Evolutionary conservation across 37 sponge, comb jelly and placozoan species (phyloP), one percentile per base, ranked within the genome.

Genomic region (Hormiphora californensis): DNA sequence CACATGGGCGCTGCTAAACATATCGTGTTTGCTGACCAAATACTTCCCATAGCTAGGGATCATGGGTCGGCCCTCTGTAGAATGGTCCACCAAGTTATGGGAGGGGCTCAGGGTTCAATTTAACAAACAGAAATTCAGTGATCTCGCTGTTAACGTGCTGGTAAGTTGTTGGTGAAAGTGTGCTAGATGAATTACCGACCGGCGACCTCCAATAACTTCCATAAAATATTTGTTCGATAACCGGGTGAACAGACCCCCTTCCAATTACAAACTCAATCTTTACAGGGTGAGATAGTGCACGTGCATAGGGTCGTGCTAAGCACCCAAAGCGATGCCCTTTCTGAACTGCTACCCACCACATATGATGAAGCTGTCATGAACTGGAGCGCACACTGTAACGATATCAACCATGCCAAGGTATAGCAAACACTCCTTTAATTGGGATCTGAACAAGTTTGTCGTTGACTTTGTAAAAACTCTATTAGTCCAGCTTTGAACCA

Each of bases 321-420:
- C 21, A 73, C 81, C 28, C 81, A 73, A 46, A 73, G 81, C 35
- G 81, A 73, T 7, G 81, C 81, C 4, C 81, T 73, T 9, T 40
- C 46, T 11, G 81, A 73, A 21, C 46, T 73, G 46, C 81, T 73
- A 7, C 81, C 81, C 46, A 41, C 81, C 7, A 33, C 81, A 33
- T 23, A 43, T 25, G 81, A 73, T 40, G 43, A 73, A 1, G 81
- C 46, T 11, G 38, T 33, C 25, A 73, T 73, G 81, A 73, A 73
- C 35, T 73, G 81, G 81, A 73, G 81, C 43, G 81, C 81, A 9
- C 81, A 73, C 81, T 73, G 81, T 28, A 73, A 73, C 81, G 81
- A 73, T 40, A 73, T 73, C 81, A 73, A 73, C 81, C 21, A 73
- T 40, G 81, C 81, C 12, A 73, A 73, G 81, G 81, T 73, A 65